Conservation (phyloP, 2,888 invertebrate species). For the Pristionchus maxplancki region DNA sequence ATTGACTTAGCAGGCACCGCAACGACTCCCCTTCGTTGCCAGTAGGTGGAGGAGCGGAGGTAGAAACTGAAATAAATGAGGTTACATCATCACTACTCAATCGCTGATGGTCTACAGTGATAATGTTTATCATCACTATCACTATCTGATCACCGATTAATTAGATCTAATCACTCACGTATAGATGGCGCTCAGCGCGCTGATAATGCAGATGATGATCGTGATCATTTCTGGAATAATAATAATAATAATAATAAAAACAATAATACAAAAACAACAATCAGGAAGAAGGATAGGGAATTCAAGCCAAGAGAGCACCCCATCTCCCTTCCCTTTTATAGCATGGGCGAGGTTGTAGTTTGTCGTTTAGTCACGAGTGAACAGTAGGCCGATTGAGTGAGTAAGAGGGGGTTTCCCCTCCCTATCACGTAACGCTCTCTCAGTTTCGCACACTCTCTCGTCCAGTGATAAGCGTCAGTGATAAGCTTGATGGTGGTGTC, state of each 20-base stretch:
- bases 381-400: background rate
- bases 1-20: background rate
- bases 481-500: too few relatives aligned
- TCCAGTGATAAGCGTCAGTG: background rate
- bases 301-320: background rate
- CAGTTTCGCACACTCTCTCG: background rate
- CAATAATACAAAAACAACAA: background rate
- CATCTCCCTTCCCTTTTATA: background rate
- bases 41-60: slow-evolving; percentile 21
- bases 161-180: background rate
- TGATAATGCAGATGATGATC: background rate
- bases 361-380: background rate
- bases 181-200: background rate
- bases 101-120: too few relatives aligned
- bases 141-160: background rate
- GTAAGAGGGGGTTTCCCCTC: background rate
- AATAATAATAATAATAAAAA: background rate
- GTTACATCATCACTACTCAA: too few relatives aligned
- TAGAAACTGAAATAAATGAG: slow-evolving; percentile 11
- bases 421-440: background rate
- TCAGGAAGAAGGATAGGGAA: background rate
- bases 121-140: too few relatives aligned
- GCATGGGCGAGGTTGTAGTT: background rate
- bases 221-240: background rate
- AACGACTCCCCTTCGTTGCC: slow-evolving; percentile 15